Evolutionary conservation across 1,140 invertebrate species (phyloP), one percentile per base, ranked within the genome.

Genomic region (Drosophila baimaii): DNA sequence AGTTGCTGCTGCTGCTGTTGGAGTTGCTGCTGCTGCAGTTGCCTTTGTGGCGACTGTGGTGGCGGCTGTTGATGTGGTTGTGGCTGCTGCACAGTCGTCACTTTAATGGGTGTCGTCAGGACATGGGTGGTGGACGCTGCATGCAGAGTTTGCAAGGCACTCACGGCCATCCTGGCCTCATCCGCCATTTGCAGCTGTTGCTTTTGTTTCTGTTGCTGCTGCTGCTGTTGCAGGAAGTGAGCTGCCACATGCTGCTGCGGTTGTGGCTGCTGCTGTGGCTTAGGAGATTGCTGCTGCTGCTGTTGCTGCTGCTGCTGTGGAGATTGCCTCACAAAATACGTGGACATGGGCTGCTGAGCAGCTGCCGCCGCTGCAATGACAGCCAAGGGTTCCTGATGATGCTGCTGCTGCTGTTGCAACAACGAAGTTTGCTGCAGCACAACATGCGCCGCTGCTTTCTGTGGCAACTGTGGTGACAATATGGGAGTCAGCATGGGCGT

Each of bases 91-190:
- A 49, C 39, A 46, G 84, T 17, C 25, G 82, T 31, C 21, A 59
- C 47, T 49, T 78, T 73, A 2, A 83, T 46, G 2, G 83, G 80
- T 15, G 76, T 43, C 4, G 76, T 39, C 5, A 44, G 49, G 9
- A 71, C 41, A 51, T 82, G 83, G 9, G 74, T 52, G 1, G 82
- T 79, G 7, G 82, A 82, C 8, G 82, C 17, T 8, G 84, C 80
- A 72, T 89, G 84, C 37, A 88, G 33, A 2, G 84, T 84, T 52
- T 88, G 84, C 47, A 88, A 25, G 1, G 84, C 84, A 58, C 84
- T 88, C 5, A 89, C 84, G 19, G 84, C 84, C 44, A 88, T 84
- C 31, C 84, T 78, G 39, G 83, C 83, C 52, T 90, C 81, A 43
- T 90, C 81, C 3, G 80, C 79, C 62, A 84, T 19, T 23, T 84